Evolutionary conservation across 2,113 vertebrate species (phyloP).

Genomic region (Sterrhoptilus dennistouni): DNA sequence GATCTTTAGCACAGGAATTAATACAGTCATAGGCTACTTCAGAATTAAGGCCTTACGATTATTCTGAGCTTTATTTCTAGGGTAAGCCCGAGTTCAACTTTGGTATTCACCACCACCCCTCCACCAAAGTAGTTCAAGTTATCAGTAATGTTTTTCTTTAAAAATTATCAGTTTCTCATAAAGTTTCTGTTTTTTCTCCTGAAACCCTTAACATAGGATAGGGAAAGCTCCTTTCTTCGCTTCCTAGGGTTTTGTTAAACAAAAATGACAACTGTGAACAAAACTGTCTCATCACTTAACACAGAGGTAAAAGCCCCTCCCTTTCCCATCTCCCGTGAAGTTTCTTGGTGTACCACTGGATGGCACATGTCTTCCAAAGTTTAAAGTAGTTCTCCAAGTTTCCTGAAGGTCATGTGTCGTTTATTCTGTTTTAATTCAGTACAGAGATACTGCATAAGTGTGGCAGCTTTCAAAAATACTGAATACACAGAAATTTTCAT

Average conservation of each 20-base stretch:
- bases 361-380: constrained; percentile 9
- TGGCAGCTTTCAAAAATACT: neutral
- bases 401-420: neutral
- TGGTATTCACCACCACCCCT: neutral
- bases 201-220: neutral
- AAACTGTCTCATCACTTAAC: neutral
- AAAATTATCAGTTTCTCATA: neutral
- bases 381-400: neutral
- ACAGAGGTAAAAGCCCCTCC: neutral
- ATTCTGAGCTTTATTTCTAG: neutral
- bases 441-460: neutral
- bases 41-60: neutral
- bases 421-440: neutral
- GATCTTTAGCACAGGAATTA: neutral
- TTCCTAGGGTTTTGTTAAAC: neutral
- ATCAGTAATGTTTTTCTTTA: neutral
- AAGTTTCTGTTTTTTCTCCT: neutral
- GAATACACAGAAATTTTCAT: neutral
- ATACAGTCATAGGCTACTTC: neutral
- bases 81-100: neutral
- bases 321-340: neutral
- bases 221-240: neutral
- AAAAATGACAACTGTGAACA: neutral
- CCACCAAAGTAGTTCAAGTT: neutral
- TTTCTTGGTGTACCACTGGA: constrained; percentile 30